Conservation (phyloP, 2,113 vertebrate genomes). For the Albula glossodonta region DNA sequence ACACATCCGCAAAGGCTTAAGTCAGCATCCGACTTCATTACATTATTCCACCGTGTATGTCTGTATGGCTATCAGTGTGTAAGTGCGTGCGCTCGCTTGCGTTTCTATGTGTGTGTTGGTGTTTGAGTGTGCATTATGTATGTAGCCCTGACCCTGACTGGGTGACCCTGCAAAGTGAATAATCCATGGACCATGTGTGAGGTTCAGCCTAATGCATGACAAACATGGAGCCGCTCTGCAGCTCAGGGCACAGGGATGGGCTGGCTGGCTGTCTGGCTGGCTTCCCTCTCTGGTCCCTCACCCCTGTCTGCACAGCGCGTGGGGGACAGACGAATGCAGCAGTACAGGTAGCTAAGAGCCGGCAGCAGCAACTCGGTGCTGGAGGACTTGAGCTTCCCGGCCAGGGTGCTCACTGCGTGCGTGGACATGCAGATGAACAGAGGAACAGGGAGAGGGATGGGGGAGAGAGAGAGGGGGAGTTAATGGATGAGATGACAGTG, state of each 20-base stretch:
- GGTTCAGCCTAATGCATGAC: neutral
- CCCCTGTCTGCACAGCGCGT: conserved; percentile 80
- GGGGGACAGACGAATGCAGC: conserved; percentile 78
- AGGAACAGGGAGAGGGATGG: neutral
- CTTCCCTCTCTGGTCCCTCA: conserved; percentile 50
- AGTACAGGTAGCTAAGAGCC: conserved; percentile 88
- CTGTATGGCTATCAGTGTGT: neutral
- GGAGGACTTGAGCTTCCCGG: conserved; percentile 72
- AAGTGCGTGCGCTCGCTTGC: neutral
- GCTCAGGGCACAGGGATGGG: neutral
- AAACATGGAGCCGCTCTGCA: neutral
- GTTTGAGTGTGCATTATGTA: neutral
- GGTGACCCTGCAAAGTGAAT: neutral
- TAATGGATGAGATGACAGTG: neutral
- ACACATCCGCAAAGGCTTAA: neutral
- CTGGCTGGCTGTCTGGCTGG: neutral
- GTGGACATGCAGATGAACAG: neutral
- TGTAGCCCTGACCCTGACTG: neutral
- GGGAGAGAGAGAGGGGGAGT: neutral
- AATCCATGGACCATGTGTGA: neutral
- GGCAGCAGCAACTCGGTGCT: conserved; percentile 77
- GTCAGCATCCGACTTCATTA: neutral
- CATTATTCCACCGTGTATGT: neutral
- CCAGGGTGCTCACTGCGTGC: conserved; percentile 83
- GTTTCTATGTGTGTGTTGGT: neutral